Evolutionary conservation across 2,888 invertebrate species (phyloP), one percentile per base, ranked within the genome.

Genomic region (Lymantria dispar): DNA sequence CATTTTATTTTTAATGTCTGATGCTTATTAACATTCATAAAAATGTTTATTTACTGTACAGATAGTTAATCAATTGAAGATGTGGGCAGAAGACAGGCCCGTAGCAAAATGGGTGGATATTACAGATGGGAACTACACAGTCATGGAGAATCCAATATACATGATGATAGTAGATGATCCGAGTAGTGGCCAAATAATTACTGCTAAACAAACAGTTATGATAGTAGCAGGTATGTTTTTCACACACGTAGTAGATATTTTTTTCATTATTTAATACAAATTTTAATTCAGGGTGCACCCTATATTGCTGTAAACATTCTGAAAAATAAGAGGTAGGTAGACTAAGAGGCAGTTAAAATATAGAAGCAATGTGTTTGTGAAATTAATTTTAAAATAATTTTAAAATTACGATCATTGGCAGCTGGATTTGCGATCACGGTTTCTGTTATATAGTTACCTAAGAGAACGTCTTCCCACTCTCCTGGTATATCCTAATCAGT

Each of bases 81-180:
- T 75, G 31, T 91, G 90, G 90, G 80, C 83, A 37, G 85, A 85
- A 38, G 70, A 69, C 1, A 91, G 91, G 60, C 90, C 89, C 1
- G 52, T 90, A 8, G 87, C 78, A 9, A 87, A 85, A 69, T 80
- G 77, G 78, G 56, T 81, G 12, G 90, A 91, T 52, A 84, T 91
- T 45, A 90, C 88, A 0, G 60, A 74, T 37, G 85, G 87, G 14
- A 90, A 89, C 60, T 78, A 73, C 10, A 91, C 91, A 7, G 68
- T 76, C 1, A 88, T 91, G 89, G 87, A 90, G 62, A 88, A 90
- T 65, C 87, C 89, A 14, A 88, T 91, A 55, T 78, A 88, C 52
- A 81, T 91, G 86, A 82, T 90, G 78, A 79, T 83, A 45, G 78
- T 91, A 5, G 90, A 91, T 52, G 90, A 91, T 50, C 89, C 85